A percentile compares a stretch with the other conserved stretches of the same genome.
Evolutionary conservation across 2,888 invertebrate species (phyloP).

Genomic region (Caenorhabditis sinica): DNA sequence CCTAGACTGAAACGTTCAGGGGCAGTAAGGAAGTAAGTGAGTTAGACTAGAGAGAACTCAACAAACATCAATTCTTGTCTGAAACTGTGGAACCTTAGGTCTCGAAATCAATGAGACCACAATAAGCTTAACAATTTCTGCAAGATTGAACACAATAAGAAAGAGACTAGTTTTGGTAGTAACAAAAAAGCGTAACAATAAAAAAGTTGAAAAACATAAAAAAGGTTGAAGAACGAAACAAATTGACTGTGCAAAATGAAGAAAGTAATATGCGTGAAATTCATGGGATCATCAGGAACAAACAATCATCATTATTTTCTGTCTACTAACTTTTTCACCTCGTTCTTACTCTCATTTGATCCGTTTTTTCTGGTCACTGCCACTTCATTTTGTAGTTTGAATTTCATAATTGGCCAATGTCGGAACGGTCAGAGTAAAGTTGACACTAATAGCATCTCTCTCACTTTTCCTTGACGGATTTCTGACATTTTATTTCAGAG

Average conservation of each 20-base stretch:
- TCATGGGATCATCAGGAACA: constrained; percentile 29
- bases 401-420: constrained; percentile 61
- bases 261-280: neutral
- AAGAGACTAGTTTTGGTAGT: constrained; percentile 9
- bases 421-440: constrained; percentile 65
- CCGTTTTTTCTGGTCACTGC: constrained; percentile 49
- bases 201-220: constrained; percentile 6
- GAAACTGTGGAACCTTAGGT: neutral
- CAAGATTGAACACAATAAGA: constrained; percentile 54
- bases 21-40: constrained; percentile 47
- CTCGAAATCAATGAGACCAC: neutral
- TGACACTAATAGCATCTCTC: constrained; percentile 63
- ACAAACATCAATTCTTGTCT: constrained; percentile 19
- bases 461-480: constrained; percentile 64
- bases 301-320: constrained; percentile 58
- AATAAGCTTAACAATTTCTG: constrained; percentile 54
- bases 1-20: constrained; percentile 20
- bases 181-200: constrained; percentile 32
- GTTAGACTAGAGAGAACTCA: constrained; percentile 17
- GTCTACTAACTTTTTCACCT: constrained; percentile 27
- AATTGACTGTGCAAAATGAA: constrained; percentile 37
- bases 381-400: constrained; percentile 60
- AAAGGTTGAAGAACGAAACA: constrained; percentile 35
- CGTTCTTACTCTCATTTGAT: constrained; percentile 42
- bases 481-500: constrained; percentile 63